Base-by-base conservation (phyloP, 2,113 vertebrate genomes). In the Micromys minutus region DNA sequence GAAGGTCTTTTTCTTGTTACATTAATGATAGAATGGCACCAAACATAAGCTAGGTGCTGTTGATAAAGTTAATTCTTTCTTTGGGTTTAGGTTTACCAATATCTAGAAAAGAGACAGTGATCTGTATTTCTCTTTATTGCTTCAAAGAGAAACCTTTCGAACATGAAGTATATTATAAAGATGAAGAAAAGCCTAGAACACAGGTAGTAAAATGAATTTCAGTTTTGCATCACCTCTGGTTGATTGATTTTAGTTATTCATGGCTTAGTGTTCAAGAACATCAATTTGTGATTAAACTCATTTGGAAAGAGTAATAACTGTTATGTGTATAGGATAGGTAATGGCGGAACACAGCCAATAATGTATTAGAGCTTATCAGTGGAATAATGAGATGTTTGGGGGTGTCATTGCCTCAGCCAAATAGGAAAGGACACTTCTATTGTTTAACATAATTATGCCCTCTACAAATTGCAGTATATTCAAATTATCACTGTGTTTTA, bases 381-480 rank as follows among this genome's bases (percentile, higher is more conserved):
- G 45, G 42, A 63, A 83, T 29, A 94, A 34, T 47, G 61, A 72
- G 55, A n/a, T 74, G 34, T 15, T 65, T 63, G 55, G 24, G 21
- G 52, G 72, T 52, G 21, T 77, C 61, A 94, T 65, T 89, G 39
- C 7, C 29, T 90, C n/a, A 77, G 24, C 16, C 21, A 77, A 92
- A 95, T 72, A 65, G 10, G 8, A 96, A 80, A 91, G 42, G 4
- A 22, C 31, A 19, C 34, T 96, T 92, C 72, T 24, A 67, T 72
- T 95, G n/a, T 21, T 75, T 50, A 36, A 67, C 9, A n/a, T 74
- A 74, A 85, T 79, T 24, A 12, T 74, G 36, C 80, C 71, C 57
- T 74, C n/a, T 59, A 89, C 10, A 90, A 83, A 93, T 74, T 76
- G 39, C 19, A 85, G 71, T 91, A 93, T 21, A 91, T n/a, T 94